Evolutionary conservation across 1,140 invertebrate genomes (phyloP).

Genomic region (Brachionus plicatilis): DNA sequence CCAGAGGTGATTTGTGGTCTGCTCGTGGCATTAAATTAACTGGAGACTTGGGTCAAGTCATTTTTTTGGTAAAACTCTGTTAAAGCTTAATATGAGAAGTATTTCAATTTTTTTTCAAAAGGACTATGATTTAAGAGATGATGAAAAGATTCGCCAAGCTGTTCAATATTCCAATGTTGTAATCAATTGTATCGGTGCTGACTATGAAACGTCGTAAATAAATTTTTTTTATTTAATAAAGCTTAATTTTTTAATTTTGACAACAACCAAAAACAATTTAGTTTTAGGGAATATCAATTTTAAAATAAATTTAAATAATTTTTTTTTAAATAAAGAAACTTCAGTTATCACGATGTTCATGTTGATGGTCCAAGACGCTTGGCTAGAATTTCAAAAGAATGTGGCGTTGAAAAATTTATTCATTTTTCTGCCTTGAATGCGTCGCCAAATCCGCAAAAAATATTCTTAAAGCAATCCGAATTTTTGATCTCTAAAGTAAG

Average conservation of each 20-base stretch:
- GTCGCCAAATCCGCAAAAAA: conserved; percentile 46
- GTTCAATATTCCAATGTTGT: conserved; percentile 95
- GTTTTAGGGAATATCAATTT: no score
- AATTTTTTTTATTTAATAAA: conserved; percentile 17
- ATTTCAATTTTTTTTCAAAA: conserved; percentile 57
- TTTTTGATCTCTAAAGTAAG: conserved; percentile 52
- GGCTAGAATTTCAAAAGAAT: conserved; percentile 55
- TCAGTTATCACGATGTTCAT: conserved; percentile 51
- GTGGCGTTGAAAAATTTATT: conserved; percentile 57
- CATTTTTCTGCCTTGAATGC: conserved; percentile 59
- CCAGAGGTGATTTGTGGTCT: conserved; percentile 77
- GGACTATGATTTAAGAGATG: conserved; percentile 76
- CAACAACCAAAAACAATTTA: background rate
- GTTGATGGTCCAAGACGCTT: conserved; percentile 52
- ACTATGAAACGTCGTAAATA: conserved; percentile 74
- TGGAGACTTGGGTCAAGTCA: conserved; percentile 91
- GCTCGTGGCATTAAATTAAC: conserved; percentile 69
- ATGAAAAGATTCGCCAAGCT: conserved; percentile 76
- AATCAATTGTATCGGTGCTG: conserved; percentile 84
- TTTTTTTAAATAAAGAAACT: conserved; percentile 46
- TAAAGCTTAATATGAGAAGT: background rate
- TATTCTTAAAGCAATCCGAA: conserved; percentile 46
- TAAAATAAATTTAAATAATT: no score
- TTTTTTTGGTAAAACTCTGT: conserved; percentile 61
- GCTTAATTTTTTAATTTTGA: background rate